These are phyloP conservation scores for Thereva unica DNA, from an alignment of 2,888 invertebrate genomes.

Conservation along the genomic window DNA sequence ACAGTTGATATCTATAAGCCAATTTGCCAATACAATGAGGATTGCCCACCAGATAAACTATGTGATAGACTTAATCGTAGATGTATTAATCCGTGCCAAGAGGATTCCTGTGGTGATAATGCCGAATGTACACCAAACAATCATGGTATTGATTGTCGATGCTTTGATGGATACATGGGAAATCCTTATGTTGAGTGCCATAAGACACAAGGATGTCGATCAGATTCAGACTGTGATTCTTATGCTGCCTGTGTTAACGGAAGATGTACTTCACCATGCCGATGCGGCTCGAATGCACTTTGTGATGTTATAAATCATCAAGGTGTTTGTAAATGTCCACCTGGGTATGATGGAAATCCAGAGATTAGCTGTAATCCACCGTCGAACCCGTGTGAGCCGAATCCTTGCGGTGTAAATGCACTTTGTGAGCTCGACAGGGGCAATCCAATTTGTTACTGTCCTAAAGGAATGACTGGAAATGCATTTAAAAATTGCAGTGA, in stretches of 20 bases:
- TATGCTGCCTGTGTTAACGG: slow-evolving; percentile 79
- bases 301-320: slow-evolving; percentile 81
- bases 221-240: slow-evolving; percentile 71
- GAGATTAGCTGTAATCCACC: slow-evolving; percentile 71
- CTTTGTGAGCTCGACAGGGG: slow-evolving; percentile 83
- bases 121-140: slow-evolving; percentile 77
- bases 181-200: slow-evolving; percentile 76
- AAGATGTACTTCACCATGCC: slow-evolving; percentile 76
- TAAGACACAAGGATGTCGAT: slow-evolving; percentile 70
- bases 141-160: slow-evolving; percentile 77
- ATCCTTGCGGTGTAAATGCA: slow-evolving; percentile 86
- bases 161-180: slow-evolving; percentile 73
- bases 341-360: slow-evolving; percentile 81
- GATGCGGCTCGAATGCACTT: slow-evolving; percentile 77
- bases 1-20: slow-evolving; percentile 60
- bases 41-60: slow-evolving; percentile 82
- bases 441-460: slow-evolving; percentile 86
- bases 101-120: slow-evolving; percentile 80
- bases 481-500: slow-evolving; percentile 89
- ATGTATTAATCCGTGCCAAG: slow-evolving; percentile 80
- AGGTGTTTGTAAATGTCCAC: slow-evolving; percentile 79
- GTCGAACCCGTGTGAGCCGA: slow-evolving; percentile 78
- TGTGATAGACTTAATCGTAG: slow-evolving; percentile 83
- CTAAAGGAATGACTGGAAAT: slow-evolving; percentile 87
- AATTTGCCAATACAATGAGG: slow-evolving; percentile 87